Evolutionary conservation across 2,888 invertebrate genomes (phyloP), one percentile per base, ranked within the genome.

Genomic region (Agrotis ipsilon): DNA sequence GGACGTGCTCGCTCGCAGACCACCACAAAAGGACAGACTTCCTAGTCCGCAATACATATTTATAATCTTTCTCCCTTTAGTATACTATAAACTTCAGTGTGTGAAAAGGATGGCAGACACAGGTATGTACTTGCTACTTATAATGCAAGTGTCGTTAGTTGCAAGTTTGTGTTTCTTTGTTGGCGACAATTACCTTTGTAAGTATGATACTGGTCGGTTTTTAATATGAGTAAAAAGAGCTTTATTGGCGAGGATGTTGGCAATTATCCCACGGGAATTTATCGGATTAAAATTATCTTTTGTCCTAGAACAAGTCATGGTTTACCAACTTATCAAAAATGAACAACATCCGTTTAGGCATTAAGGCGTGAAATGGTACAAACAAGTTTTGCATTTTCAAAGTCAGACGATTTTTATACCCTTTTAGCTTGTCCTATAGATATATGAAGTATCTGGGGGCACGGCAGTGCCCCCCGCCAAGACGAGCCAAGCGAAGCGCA

Each of bases 1-100:
- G 78, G 83, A 89, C 88, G 74, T 75, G 80, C 81, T 80, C 45
- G 68, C 49, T 24, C 14, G 66, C 55, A 18, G 73, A 75, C 83
- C 78, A 84, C 87, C 91, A 85, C 87, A 90, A 90, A 91, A 87
- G 89, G 87, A 88, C 86, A 86, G 86, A 86, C 86, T 89, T 88
- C 88, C 88, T 88, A 82, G 70, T 82, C 63, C 19, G 74, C 62
- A 77, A 79, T 64, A 73, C 66, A 71, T 71, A 73, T 70, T 71
- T 61, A 70, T 64, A 32, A 45, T 18, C 52, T 73, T 18, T 78
- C 79, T 63, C 78, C 43, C 59, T 81, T 75, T 60, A 21, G 49
- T 64, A 5, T 58, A 60, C 32, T 4, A 43, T 54, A 19, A 49
- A 32, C 24, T 49, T 21, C 9, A 43, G 18, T 52, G 68, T 51